Evolutionary conservation across 2,113 vertebrate species (phyloP).

Genomic region (Arothron firmamentum): DNA sequence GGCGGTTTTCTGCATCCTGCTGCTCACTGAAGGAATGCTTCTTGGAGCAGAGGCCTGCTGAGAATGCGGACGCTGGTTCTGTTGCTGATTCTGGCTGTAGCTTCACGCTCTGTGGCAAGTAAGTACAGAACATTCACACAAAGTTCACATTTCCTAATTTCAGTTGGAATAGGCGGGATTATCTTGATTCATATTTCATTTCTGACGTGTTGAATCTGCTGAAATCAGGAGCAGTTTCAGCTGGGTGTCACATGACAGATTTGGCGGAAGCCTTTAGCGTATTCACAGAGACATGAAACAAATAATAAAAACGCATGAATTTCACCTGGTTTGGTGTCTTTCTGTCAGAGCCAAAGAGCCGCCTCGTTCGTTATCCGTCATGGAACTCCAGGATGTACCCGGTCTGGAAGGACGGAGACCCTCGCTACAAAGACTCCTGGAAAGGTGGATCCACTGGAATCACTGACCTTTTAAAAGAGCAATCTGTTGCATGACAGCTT

Average conservation of each 20-base stretch:
- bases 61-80: constrained; percentile 52
- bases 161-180: too few relatives aligned
- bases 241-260: constrained; percentile 86
- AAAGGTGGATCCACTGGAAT: constrained; percentile 69
- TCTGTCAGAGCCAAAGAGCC: constrained; percentile 59
- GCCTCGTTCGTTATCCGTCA: constrained; percentile 67
- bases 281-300: background rate
- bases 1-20: constrained; percentile 2
- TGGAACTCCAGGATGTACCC: constrained; percentile 83
- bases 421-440: constrained; percentile 77
- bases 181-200: background rate
- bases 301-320: background rate
- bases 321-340: background rate
- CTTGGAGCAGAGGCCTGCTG: constrained; percentile 1
- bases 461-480: background rate
- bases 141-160: too few relatives aligned
- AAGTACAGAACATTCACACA: constrained; percentile 38
- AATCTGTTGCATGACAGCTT: background rate
- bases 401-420: constrained; percentile 77
- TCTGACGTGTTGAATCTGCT: constrained; percentile 22
- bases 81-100: constrained; percentile 49
- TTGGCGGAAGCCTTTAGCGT: constrained; percentile 23
- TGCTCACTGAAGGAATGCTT: constrained; percentile 50
- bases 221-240: constrained; percentile 60
- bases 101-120: constrained; percentile 58